phyloP scores from a whole-genome alignment of 2,113 vertebrate species.

The Parotia lawesii region DNA sequence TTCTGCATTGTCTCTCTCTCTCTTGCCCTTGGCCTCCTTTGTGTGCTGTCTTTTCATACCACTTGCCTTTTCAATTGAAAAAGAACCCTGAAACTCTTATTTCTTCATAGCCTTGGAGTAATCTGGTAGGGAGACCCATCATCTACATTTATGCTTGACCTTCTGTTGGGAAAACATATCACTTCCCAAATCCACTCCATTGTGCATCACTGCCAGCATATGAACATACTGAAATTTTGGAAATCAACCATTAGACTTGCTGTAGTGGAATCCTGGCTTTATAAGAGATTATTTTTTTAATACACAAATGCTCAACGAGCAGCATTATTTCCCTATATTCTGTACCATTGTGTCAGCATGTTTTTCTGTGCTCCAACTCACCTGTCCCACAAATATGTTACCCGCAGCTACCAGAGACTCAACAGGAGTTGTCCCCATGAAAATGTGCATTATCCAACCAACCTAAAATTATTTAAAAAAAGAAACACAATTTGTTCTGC shows the following conservation, averaged over 20 bases:
- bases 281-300: neutral
- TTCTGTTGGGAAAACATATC: neutral
- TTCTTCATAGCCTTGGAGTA: neutral
- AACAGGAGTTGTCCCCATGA: constrained; percentile 81
- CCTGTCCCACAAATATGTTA: constrained; percentile 87
- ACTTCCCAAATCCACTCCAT: neutral
- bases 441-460: constrained; percentile 83
- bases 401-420: constrained; percentile 86
- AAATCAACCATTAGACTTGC: neutral
- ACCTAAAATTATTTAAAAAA: constrained; percentile 68
- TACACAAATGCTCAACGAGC: neutral
- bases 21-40: neutral
- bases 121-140: neutral
- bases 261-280: neutral
- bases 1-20: neutral
- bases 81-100: neutral
- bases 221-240: neutral
- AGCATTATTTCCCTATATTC: neutral
- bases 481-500: neutral
- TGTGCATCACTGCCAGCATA: neutral
- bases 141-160: neutral
- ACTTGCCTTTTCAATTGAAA: neutral
- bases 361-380: constrained; percentile 52
- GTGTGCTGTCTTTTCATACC: neutral
- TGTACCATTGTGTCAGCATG: neutral